Evolutionary conservation across 2,888 invertebrate genomes (phyloP).

Genomic region (Idaea aversata): DNA sequence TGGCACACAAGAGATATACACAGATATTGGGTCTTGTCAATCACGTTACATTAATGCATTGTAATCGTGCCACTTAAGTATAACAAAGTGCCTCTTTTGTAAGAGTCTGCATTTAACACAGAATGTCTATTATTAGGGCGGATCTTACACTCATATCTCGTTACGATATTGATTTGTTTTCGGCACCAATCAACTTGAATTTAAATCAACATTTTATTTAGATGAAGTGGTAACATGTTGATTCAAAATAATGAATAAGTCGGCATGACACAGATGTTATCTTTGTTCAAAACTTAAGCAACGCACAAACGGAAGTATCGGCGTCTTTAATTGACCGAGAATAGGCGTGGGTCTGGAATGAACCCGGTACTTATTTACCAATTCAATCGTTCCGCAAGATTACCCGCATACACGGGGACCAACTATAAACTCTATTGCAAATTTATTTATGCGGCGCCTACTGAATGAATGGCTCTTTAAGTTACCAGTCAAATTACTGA

Average conservation of each 20-base stretch:
- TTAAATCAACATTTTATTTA: background rate
- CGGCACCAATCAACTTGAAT: background rate
- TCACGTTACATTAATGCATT: conserved; percentile 49
- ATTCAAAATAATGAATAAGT: background rate
- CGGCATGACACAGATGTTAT: background rate
- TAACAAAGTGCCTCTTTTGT: conserved; percentile 39
- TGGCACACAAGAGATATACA: conserved; percentile 43
- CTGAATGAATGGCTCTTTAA: conserved; percentile 46
- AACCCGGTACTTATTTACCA: conserved; percentile 32
- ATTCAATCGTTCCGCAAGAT: conserved; percentile 53
- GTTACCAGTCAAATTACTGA: conserved; percentile 42
- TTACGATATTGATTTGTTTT: background rate
- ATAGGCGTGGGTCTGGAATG: conserved; percentile 54
- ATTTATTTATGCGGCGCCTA: conserved; percentile 57
- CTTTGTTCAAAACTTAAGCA: conserved; percentile 11
- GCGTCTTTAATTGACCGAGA: conserved; percentile 51
- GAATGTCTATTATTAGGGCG: conserved; percentile 1
- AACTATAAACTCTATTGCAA: conserved; percentile 44
- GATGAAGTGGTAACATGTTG: background rate
- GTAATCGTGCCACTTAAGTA: conserved; percentile 43
- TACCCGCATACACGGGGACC: conserved; percentile 43
- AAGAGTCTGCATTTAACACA: conserved; percentile 29
- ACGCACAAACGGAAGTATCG: conserved; percentile 50
- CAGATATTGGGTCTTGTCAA: conserved; percentile 49
- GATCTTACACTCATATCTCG: background rate